phyloP scores from a whole-genome alignment of 2,113 vertebrate genomes.

The Paracanthobrama guichenoti region DNA sequence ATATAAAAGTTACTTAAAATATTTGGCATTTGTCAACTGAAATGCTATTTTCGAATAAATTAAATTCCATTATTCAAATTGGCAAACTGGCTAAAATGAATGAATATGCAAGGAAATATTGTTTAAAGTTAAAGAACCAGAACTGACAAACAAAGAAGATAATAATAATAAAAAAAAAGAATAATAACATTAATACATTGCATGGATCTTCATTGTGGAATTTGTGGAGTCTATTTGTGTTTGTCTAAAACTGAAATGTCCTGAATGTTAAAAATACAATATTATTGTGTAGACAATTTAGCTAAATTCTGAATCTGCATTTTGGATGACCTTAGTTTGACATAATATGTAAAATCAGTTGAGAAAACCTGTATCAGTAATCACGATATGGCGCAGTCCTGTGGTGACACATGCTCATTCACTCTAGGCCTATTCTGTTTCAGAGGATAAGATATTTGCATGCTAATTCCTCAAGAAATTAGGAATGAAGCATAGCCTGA shows the following conservation, averaged over 20 bases:
- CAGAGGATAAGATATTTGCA: slow-evolving; percentile 8
- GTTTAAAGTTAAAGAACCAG: too few relatives aligned
- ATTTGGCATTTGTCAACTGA: too few relatives aligned
- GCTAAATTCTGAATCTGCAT: neutral
- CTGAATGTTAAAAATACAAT: too few relatives aligned
- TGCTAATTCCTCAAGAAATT: slow-evolving; percentile 22
- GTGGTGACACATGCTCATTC: slow-evolving; percentile 2
- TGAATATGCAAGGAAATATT: too few relatives aligned
- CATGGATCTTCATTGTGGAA: neutral
- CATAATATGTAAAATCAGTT: neutral
- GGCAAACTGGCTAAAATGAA: too few relatives aligned
- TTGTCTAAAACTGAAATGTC: neutral
- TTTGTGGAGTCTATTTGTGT: neutral
- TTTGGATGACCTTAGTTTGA: neutral
- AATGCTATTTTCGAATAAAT: too few relatives aligned
- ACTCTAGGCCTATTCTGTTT: neutral
- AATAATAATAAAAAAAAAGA: neutral
- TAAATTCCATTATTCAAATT: too few relatives aligned
- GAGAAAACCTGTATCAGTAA: neutral
- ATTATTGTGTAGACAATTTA: neutral
- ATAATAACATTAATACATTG: neutral
- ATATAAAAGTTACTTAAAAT: too few relatives aligned
- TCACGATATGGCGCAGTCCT: neutral
- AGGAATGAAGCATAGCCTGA: slow-evolving; percentile 24
- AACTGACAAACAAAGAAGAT: neutral